Evolutionary conservation across 2,113 vertebrate genomes (phyloP).

Genomic region (Dryoscopus gambensis): DNA sequence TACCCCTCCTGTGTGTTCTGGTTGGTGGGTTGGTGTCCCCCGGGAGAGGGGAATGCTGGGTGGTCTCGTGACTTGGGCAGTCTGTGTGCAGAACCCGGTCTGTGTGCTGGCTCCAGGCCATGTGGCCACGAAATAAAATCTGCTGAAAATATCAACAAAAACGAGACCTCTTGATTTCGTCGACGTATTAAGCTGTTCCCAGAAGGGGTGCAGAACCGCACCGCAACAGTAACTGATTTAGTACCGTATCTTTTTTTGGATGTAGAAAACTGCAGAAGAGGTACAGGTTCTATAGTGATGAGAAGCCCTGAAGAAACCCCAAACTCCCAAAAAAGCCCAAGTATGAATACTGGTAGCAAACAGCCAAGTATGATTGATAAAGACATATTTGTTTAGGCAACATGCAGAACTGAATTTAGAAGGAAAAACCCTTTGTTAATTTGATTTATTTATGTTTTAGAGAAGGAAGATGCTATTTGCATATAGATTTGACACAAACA

Average conservation of each 20-base stretch:
- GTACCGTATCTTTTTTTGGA: neutral
- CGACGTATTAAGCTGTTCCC: too few species aligned
- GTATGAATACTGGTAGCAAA: neutral
- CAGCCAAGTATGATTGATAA: neutral
- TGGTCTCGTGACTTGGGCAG: too few species aligned
- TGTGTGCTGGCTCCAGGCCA: too few species aligned
- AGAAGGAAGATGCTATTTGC: neutral
- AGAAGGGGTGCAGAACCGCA: too few species aligned
- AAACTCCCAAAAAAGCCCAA: rapidly evolving
- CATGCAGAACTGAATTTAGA: neutral
- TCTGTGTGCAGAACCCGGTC: too few species aligned
- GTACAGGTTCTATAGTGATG: neutral
- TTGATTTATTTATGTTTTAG: neutral
- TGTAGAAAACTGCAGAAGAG: neutral
- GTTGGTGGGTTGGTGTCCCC: too few species aligned
- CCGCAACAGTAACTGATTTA: too few species aligned
- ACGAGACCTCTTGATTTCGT: too few species aligned
- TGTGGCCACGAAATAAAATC: too few species aligned
- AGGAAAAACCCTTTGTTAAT: neutral
- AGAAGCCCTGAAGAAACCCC: neutral
- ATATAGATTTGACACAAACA: neutral
- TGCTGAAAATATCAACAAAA: too few species aligned
- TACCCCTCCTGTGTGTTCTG: too few species aligned
- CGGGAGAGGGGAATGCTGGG: too few species aligned
- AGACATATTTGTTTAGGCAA: neutral